phyloP scores from a whole-genome alignment of 2,113 vertebrate genomes.

The Sturnus vulgaris region DNA sequence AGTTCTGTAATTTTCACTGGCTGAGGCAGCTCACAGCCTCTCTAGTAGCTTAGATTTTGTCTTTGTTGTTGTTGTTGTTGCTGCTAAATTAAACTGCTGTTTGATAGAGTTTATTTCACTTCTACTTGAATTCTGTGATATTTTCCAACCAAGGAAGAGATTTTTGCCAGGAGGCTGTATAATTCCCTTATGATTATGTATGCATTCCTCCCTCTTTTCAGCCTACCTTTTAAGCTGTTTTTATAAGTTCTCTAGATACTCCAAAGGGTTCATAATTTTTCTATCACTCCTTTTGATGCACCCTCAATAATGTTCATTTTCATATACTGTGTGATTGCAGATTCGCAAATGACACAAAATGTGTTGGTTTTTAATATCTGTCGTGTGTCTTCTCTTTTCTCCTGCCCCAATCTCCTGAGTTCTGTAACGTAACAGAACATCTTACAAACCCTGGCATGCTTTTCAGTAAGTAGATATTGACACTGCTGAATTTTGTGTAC shows the following conservation, averaged over 20 bases:
- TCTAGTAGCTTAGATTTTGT: not conserved
- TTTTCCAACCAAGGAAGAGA: not conserved
- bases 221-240: constrained; percentile 3
- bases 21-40: not conserved
- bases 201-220: not conserved
- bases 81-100: not conserved
- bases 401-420: not conserved
- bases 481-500: not conserved
- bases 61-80: not conserved
- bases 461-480: not conserved
- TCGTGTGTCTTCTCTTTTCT: not conserved
- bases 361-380: not conserved
- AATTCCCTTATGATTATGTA: constrained; percentile 14
- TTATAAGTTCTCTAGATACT: constrained; percentile 1
- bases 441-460: not conserved
- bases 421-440: not conserved
- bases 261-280: not conserved
- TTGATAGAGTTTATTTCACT: not conserved
- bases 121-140: not conserved
- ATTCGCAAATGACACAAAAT: not conserved
- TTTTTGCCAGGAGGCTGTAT: constrained; percentile 12
- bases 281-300: not conserved
- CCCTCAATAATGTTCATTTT: not conserved
- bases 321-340: not conserved
- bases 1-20: not conserved